These are phyloP conservation scores for Cichladusa arquata DNA, from an alignment of 2,113 vertebrate genomes.

Conservation along the genomic window DNA sequence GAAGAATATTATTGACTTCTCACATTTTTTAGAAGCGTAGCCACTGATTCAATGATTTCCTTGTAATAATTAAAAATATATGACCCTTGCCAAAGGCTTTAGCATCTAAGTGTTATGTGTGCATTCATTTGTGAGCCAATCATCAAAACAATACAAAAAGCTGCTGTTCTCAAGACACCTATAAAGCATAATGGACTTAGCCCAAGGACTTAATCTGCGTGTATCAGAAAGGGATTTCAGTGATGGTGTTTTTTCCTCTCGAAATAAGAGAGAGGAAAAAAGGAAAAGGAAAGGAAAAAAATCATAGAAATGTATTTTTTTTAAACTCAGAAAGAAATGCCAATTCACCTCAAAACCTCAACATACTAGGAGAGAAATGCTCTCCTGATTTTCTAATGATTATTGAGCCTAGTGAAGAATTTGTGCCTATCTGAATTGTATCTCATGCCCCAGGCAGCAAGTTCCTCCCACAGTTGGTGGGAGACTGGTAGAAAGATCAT, in stretches of 20 bases:
- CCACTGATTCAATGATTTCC: background rate
- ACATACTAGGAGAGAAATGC: background rate
- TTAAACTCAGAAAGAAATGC: background rate
- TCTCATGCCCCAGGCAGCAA: slow-evolving; percentile 7
- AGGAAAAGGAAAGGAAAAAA: background rate
- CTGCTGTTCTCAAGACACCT: background rate
- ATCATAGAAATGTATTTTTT: background rate
- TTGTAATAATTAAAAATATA: background rate
- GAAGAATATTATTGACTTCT: background rate
- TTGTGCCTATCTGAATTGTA: background rate
- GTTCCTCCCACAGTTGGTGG: background rate
- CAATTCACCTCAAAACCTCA: background rate
- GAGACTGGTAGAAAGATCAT: background rate
- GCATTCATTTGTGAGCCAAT: background rate
- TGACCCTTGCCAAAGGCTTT: background rate
- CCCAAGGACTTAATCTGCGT: accelerated
- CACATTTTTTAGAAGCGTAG: background rate
- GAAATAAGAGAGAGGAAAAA: background rate
- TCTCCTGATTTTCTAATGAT: background rate
- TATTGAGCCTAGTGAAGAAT: background rate
- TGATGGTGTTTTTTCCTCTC: background rate
- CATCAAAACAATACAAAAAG: background rate
- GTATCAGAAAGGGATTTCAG: background rate
- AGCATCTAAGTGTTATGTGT: background rate
- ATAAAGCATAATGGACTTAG: background rate